Conservation (phyloP, 2,797 vertebrate species). For the Crocidura indochinensis region DNA sequence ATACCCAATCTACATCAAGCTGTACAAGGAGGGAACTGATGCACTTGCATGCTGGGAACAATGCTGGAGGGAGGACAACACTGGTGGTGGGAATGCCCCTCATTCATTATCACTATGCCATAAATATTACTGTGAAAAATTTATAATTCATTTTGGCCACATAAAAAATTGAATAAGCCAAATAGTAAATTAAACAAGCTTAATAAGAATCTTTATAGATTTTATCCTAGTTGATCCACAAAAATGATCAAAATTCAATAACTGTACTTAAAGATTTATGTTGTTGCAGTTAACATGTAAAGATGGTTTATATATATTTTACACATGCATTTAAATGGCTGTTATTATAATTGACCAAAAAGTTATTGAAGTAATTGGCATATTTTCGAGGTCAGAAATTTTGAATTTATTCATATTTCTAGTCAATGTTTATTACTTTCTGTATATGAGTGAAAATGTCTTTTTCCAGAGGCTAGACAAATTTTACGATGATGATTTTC, state of each 20-base stretch:
- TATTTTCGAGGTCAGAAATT: not conserved
- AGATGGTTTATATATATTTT: not conserved
- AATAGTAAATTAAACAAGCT: not conserved
- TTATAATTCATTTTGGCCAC: too few relatives aligned
- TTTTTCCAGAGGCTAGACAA: not conserved
- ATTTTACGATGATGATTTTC: conserved; percentile 28
- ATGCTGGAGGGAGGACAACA: too few relatives aligned
- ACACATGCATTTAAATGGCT: not conserved
- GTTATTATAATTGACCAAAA: conserved; percentile 3
- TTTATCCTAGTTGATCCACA: not conserved
- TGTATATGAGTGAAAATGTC: not conserved
- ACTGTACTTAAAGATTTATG: not conserved
- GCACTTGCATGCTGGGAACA: too few relatives aligned
- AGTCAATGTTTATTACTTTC: conserved; percentile 19
- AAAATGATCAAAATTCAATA: not conserved
- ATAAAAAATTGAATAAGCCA: not conserved
- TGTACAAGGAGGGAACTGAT: too few relatives aligned
- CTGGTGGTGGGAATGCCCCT: too few relatives aligned
- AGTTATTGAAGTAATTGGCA: not conserved
- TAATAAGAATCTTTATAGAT: too few relatives aligned
- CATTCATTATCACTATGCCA: too few relatives aligned
- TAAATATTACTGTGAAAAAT: too few relatives aligned
- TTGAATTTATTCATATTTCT: conserved; percentile 33
- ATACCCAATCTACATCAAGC: too few relatives aligned
- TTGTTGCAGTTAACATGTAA: not conserved